phyloP scores from a whole-genome alignment of 2,797 vertebrate species.

The Gallinago solitaria region DNA sequence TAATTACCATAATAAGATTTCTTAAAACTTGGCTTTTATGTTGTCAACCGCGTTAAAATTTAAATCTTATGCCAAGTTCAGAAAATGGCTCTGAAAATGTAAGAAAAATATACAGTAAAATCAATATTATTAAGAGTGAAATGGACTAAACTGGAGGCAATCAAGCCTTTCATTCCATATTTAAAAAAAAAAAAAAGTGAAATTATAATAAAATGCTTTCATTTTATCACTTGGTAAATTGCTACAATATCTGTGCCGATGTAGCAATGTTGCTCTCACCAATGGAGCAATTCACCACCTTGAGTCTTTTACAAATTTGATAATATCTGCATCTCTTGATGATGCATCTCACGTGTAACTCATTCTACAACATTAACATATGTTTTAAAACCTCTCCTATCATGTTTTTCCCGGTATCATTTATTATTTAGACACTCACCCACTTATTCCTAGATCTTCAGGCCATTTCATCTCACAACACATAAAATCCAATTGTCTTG shows the following conservation, averaged over 20 bases:
- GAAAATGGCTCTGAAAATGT: constrained; percentile 35
- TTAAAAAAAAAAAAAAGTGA: constrained; percentile 10
- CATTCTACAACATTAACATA: not conserved
- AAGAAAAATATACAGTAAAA: constrained; percentile 53
- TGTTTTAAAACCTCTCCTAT: not conserved
- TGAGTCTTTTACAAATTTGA: not conserved
- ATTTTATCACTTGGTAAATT: constrained; percentile 48
- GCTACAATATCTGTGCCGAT: not conserved
- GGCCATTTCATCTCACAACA: not conserved
- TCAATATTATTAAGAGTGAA: constrained; percentile 65
- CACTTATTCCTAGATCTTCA: not conserved
- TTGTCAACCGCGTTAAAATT: constrained; percentile 52
- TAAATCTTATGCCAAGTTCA: constrained; percentile 59
- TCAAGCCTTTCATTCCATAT: constrained; percentile 20
- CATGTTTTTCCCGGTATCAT: not conserved
- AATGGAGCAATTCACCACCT: not conserved
- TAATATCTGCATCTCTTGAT: not conserved
- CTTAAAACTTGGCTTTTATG: constrained; percentile 55
- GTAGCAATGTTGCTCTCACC: not conserved
- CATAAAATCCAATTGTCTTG: not conserved
- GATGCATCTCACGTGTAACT: not conserved
- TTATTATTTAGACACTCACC: not conserved
- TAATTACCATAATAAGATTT: constrained; percentile 64
- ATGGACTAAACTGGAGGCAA: constrained; percentile 40
- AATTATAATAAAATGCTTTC: constrained; percentile 54